Conservation (phyloP, 1,140 invertebrate species). For the Platorchestia sp. region DNA sequence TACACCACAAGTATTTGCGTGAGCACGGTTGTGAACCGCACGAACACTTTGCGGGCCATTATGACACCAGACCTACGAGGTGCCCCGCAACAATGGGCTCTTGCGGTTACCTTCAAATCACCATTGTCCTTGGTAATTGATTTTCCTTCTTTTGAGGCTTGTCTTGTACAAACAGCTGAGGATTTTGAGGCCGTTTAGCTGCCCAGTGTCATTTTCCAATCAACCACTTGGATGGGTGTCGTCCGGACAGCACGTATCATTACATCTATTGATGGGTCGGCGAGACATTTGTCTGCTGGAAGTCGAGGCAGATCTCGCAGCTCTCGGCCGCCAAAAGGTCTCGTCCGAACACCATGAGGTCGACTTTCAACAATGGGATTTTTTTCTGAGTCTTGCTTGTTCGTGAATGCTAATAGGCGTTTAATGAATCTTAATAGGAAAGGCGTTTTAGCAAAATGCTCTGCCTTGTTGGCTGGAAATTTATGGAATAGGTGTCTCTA, state of each 20-base stretch:
- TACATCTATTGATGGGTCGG: conserved; percentile 37
- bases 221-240: conserved; percentile 43
- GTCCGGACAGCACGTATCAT: conserved; percentile 43
- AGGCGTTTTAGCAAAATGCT: conserved; percentile 22
- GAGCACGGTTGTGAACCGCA: conserved; percentile 11
- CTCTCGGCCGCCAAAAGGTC: not conserved
- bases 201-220: conserved; percentile 49
- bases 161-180: conserved; percentile 25
- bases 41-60: conserved; percentile 16
- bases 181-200: conserved; percentile 52
- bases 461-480: not conserved
- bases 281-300: not conserved
- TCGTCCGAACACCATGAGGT: not conserved
- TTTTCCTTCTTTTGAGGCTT: conserved; percentile 43
- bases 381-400: conserved; percentile 17
- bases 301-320: not conserved
- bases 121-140: conserved; percentile 54
- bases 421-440: conserved; percentile 44
- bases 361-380: conserved; percentile 43
- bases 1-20: conserved; percentile 37
- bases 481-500: not conserved
- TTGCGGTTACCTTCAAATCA: conserved; percentile 53
- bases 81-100: not conserved
- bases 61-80: conserved; percentile 33
- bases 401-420: conserved; percentile 42